Base-by-base conservation (phyloP, 2,797 vertebrate genomes). In the Pseudocheirus occidentalis region DNA sequence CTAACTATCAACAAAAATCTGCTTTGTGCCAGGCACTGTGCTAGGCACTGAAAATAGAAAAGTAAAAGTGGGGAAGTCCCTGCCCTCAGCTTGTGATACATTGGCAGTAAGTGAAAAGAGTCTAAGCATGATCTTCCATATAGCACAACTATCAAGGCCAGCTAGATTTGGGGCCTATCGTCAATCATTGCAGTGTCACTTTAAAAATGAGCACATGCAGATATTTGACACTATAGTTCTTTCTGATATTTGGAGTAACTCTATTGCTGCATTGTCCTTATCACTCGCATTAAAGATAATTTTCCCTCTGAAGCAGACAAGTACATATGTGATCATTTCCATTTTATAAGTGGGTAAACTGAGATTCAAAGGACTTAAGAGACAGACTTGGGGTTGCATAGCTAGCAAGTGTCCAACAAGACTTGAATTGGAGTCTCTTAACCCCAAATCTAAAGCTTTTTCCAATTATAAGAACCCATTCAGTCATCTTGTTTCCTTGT, bases 161-260 rank as follows among this genome's bases (percentile, higher is more conserved):
- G 91, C 29, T 14, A 52, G 57, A 90, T n/a, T 90, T 7, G 59
- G 89, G 27, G 27, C 11, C 9, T 91, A 21, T 50, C 1, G 34
- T 87, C 92, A 52, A 0, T 89, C 28, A 46, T 18, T 73, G 1
- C 0, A 53, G 14, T 73, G 3, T 40, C 56, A 0, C 52, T 53
- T 94, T 95, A 27, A 93, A 66, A 94, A 59, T 7, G 29, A 97
- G 87, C 3, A 92, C 1, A 27, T 29, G 59, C 11, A 53, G 31
- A 81, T 29, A n/a, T 90, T 29, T 54, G 28, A 81, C 62, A 87
- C 2, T 92, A 0, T 92, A 94, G 93, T 34, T 90, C 90, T 93
- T 96, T 94, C 92, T 95, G 54, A 58, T 21, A 90, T 92, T 58
- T 90, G 89, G 7, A 90, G 0, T 94, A 21, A 62, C 56, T 7